Evolutionary conservation across 2,888 invertebrate genomes (phyloP).

Genomic region (Metallyticus violacea): DNA sequence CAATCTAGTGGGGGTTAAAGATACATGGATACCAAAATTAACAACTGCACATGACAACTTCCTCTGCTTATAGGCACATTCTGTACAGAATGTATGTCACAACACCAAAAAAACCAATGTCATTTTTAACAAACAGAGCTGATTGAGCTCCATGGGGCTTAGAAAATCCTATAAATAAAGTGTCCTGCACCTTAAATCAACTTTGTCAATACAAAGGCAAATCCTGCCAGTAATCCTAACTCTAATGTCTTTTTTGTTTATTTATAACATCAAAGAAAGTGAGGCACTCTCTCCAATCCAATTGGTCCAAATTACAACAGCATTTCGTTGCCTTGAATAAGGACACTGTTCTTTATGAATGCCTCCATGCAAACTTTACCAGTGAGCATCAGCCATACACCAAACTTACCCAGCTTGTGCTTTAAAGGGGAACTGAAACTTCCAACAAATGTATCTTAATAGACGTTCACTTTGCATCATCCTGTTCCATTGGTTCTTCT

Average conservation of each 20-base stretch:
- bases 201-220: conserved; percentile 19
- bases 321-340: conserved; percentile 28
- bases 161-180: conserved; percentile 26
- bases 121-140: conserved; percentile 9
- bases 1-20: not conserved
- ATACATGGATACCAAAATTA: conserved; percentile 14
- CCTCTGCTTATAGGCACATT: conserved; percentile 2
- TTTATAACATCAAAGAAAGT: conserved; percentile 1
- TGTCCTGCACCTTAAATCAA: conserved; percentile 28
- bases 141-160: not conserved
- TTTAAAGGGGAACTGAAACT: not conserved
- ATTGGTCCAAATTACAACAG: conserved; percentile 22
- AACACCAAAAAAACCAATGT: not conserved
- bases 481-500: conserved; percentile 83
- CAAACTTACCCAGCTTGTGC: not conserved
- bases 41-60: not conserved
- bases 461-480: conserved; percentile 53
- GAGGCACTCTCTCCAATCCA: conserved; percentile 20
- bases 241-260: conserved; percentile 26
- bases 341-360: conserved; percentile 15
- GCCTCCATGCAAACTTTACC: not conserved
- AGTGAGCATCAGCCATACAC: not conserved
- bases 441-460: not conserved
- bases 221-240: not conserved
- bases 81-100: not conserved